Evolutionary conservation across 2,113 vertebrate species (phyloP).

Genomic region (Thinocorus orbignyianus): DNA sequence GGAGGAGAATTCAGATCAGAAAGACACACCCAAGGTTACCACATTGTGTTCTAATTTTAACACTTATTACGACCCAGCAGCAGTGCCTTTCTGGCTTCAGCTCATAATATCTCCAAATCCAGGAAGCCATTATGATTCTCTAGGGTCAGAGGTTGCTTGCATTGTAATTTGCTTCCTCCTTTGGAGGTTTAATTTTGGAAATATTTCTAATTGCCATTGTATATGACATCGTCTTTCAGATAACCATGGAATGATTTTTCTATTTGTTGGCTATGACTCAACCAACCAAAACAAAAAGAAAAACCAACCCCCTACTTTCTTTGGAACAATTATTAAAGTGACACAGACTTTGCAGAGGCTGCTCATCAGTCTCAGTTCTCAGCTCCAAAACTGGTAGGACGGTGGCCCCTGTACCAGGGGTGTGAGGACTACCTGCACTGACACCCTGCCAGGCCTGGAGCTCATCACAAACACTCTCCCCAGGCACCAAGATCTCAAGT

Average conservation of each 20-base stretch:
- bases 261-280: slow-evolving; percentile 62
- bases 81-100: slow-evolving; percentile 65
- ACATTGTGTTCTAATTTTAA: slow-evolving; percentile 98
- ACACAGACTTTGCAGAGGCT: neutral
- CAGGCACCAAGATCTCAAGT: neutral
- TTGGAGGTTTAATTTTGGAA: slow-evolving; percentile 84
- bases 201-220: slow-evolving; percentile 74
- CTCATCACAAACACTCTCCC: neutral
- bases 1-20: slow-evolving; percentile 64
- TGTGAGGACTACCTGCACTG: neutral
- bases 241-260: slow-evolving; percentile 73
- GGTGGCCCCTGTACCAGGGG: neutral
- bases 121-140: slow-evolving; percentile 80
- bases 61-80: slow-evolving; percentile 65
- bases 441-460: neutral
- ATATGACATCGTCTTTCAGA: slow-evolving; percentile 68
- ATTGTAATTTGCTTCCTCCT: slow-evolving; percentile 94
- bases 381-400: slow-evolving; percentile 9
- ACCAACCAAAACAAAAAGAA: slow-evolving; percentile 28
- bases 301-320: slow-evolving; percentile 37
- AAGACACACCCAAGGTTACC: slow-evolving; percentile 71
- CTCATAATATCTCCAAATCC: slow-evolving; percentile 77
- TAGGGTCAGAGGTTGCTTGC: slow-evolving; percentile 91
- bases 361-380: neutral
- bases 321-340: slow-evolving; percentile 44